Conservation (phyloP, 64 coral and sea anemone genomes). For the Platygyra sinensis region DNA sequence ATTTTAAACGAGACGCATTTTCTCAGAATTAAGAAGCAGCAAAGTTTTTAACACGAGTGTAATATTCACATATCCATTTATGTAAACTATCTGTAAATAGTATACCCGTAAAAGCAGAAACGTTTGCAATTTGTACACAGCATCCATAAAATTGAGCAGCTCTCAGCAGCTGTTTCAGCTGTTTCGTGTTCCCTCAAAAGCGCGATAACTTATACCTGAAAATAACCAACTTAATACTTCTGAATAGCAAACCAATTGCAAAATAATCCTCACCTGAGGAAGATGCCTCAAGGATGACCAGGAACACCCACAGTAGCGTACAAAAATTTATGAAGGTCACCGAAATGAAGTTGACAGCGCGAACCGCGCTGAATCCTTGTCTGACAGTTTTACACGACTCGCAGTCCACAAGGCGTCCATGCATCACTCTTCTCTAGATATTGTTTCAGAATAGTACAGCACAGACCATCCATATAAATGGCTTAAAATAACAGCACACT, state of each 20-base stretch:
- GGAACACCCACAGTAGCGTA: not conserved
- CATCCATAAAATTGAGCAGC: too few relatives aligned
- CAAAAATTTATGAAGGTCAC: not conserved
- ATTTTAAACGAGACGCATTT: not conserved
- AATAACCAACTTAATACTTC: not conserved
- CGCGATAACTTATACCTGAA: not conserved
- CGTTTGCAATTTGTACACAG: too few relatives aligned
- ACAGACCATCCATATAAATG: not conserved
- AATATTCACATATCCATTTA: too few relatives aligned
- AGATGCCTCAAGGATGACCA: not conserved
- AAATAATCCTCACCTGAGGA: not conserved
- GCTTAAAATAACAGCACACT: not conserved
- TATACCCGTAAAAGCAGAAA: too few relatives aligned
- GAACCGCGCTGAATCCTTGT: not conserved
- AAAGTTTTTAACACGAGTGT: too few relatives aligned
- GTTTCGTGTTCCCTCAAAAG: not conserved
- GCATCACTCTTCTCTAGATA: constrained; percentile 1
- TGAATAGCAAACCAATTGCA: not conserved
- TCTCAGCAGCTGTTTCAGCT: too few relatives aligned
- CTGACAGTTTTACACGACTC: not conserved
- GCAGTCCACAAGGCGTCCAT: not conserved
- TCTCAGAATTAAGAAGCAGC: too few relatives aligned
- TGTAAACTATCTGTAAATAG: too few relatives aligned
- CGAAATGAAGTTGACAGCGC: not conserved
- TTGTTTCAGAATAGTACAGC: not conserved